phyloP scores from a whole-genome alignment of 2,113 vertebrate species.

The Petaurus breviceps region DNA sequence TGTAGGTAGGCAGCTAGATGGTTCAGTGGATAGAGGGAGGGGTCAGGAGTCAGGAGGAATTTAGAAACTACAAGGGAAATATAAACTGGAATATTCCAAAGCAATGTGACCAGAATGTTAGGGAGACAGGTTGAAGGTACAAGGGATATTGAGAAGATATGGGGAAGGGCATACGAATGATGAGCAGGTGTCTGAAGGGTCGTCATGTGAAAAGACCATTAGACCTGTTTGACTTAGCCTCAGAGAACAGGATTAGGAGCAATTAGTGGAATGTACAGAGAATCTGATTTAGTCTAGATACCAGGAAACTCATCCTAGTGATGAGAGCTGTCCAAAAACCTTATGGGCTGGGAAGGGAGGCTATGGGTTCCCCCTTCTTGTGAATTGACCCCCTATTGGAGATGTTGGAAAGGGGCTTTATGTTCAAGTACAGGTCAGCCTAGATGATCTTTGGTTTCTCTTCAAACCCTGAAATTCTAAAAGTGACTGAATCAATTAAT shows the following conservation, averaged over 20 bases:
- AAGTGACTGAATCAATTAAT: background rate
- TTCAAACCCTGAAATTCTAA: background rate
- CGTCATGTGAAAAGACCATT: background rate
- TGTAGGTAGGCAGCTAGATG: too few species aligned
- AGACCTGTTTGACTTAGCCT: background rate
- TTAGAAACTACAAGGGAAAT: background rate
- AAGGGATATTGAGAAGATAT: background rate
- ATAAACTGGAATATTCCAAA: background rate
- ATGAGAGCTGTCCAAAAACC: background rate
- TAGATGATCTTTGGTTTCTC: background rate
- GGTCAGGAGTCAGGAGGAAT: background rate
- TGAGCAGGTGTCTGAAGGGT: background rate
- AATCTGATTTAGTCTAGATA: background rate
- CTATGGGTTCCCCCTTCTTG: background rate
- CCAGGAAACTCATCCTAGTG: background rate
- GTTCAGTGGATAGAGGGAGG: too few species aligned
- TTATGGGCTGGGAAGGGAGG: background rate
- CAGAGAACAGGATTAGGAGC: background rate
- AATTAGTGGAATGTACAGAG: background rate
- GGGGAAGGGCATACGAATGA: background rate
- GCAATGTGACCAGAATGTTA: background rate
- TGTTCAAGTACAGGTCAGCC: background rate
- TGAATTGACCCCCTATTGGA: background rate
- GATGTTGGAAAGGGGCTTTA: background rate
- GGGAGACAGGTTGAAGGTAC: background rate